Conservation (phyloP, 2,113 vertebrate genomes). For the Dromas ardeola region DNA sequence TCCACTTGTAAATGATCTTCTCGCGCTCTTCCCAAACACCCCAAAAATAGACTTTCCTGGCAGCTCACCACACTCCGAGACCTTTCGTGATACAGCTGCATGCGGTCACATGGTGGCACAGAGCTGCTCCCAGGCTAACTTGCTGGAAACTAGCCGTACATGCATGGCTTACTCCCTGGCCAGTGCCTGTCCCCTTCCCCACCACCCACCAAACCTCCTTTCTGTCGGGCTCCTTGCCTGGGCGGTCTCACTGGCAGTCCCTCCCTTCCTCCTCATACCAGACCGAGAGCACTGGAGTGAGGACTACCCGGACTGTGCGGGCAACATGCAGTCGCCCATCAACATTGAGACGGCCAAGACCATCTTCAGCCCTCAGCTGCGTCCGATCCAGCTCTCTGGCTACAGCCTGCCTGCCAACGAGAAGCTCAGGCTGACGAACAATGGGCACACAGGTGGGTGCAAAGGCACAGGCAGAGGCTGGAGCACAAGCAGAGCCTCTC, state of each 20-base stretch:
- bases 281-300: conserved; percentile 34
- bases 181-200: background rate
- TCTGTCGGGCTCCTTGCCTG: background rate
- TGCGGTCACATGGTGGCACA: background rate
- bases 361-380: conserved; percentile 47
- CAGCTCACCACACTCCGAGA: background rate
- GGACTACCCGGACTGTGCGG: background rate
- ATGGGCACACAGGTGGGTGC: conserved; percentile 75
- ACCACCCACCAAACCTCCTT: background rate
- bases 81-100: background rate
- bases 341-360: conserved; percentile 47
- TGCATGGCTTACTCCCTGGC: background rate
- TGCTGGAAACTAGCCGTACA: background rate
- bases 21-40: conserved; percentile 3
- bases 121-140: background rate
- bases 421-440: conserved; percentile 69
- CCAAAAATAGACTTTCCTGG: conserved; percentile 61
- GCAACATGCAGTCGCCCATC: conserved; percentile 74
- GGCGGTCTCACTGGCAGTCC: fast-evolving
- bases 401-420: conserved; percentile 41
- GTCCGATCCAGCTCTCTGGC: conserved; percentile 55
- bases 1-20: conserved; percentile 47
- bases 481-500: background rate
- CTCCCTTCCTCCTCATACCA: background rate
- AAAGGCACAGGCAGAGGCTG: background rate